Evolutionary conservation across 2,888 invertebrate species (phyloP).

Genomic region (Rotaria socialis): DNA sequence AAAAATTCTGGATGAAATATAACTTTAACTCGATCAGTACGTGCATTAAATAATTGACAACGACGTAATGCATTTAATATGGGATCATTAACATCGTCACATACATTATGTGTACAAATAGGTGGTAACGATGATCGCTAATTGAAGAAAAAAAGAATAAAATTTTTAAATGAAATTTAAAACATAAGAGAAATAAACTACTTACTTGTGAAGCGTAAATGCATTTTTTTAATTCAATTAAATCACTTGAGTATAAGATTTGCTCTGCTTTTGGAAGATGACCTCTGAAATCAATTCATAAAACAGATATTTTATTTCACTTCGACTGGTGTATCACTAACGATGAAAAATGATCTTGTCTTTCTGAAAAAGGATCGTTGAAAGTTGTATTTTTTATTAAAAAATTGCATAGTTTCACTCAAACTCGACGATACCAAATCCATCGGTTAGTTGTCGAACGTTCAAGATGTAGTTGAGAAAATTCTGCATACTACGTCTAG

Average conservation of each 20-base stretch:
- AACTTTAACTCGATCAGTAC: constrained; percentile 89
- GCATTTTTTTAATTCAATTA: constrained; percentile 14
- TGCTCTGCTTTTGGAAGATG: background rate
- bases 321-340: too few relatives aligned
- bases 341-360: too few relatives aligned
- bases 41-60: constrained; percentile 86
- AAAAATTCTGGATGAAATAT: constrained; percentile 99
- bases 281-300: background rate
- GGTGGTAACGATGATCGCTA: constrained; percentile 75
- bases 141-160: background rate
- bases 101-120: constrained; percentile 93
- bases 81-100: constrained; percentile 80
- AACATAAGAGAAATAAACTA: background rate
- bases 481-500: too few relatives aligned
- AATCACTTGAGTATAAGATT: background rate
- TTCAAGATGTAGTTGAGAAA: too few relatives aligned
- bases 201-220: constrained; percentile 24
- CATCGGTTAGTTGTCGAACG: too few relatives aligned
- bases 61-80: constrained; percentile 79
- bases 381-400: too few relatives aligned
- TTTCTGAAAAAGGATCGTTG: too few relatives aligned
- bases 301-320: background rate
- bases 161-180: background rate
- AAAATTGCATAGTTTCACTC: too few relatives aligned
- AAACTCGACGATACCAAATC: too few relatives aligned